Evolutionary conservation across 2,888 invertebrate species (phyloP), one percentile per base, ranked within the genome.

Genomic region (Graphium colonna): DNA sequence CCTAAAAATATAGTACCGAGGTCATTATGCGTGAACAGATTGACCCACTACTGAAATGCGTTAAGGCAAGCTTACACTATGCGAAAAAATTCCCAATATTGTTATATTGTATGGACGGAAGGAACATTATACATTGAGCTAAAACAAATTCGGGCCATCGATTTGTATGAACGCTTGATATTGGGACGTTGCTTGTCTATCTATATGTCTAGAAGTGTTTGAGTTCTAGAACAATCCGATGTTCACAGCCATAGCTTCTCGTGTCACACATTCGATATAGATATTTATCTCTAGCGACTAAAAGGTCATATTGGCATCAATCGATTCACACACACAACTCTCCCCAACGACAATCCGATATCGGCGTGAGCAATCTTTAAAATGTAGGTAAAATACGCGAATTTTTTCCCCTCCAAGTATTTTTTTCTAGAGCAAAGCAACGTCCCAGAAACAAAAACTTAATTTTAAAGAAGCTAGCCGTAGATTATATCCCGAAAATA

Each of bases 81-180:
- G 73, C 71, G 75, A 76, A 74, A n/a, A 33, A 79, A 76, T 76
- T 81, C 76, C 21, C 74, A 77, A 77, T 71, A 69, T 72, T 21
- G 21, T 21, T 21, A 21, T 21, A 21, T 21, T 66, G 62, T 62
- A 67, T 87, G 88, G 88, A 89, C 88, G 88, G 88, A 89, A 87
- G 86, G 84, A 77, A 79, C 75, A 63, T 70, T 49, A 45, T 33
- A n/a, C n/a, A 12, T 82, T 86, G 85, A 86, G 84, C 84, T 71
- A 77, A 82, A 63, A 59, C 69, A 68, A 74, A 65, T 65, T 65
- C 57, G 60, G 65, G 65, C 60, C 58, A 63, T 51, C 53, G 55
- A 65, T 67, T 67, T 41, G 21, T 26, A 26, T 45, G 21, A 49
- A 50, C 40, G n/a, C 40, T 31, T 13, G 9, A 40, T 13, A 28